Percentiles rank a stretch among this genome's conserved stretches.
phyloP scores from a whole-genome alignment of 2,888 invertebrate species.

The Plebejus anna region DNA sequence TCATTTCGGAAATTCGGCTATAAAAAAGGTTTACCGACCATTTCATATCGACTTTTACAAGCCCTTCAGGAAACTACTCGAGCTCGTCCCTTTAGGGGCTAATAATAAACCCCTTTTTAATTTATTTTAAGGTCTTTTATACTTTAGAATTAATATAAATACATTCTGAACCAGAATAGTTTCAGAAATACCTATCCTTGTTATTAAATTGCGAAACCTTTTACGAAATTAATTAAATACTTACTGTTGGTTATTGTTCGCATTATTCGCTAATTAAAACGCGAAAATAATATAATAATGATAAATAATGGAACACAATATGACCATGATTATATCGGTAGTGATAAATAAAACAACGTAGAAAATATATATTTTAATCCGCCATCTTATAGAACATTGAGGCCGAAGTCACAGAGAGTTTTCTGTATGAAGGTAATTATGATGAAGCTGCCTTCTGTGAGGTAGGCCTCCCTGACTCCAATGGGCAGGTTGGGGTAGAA shows the following conservation, averaged over 20 bases:
- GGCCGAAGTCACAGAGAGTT: constrained; percentile 47
- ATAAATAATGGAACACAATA: background rate
- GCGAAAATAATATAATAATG: background rate
- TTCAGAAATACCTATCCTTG: background rate
- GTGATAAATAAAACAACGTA: background rate
- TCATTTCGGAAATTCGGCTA: constrained; percentile 8
- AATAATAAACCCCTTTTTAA: constrained; percentile 16
- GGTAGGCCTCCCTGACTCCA: constrained; percentile 41
- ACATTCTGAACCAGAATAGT: background rate
- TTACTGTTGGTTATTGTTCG: background rate
- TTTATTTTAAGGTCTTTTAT: background rate
- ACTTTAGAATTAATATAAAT: background rate
- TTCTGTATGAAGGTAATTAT: constrained; percentile 43
- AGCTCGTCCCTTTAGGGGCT: background rate
- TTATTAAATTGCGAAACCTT: background rate
- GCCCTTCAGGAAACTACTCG: background rate
- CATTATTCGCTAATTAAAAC: background rate
- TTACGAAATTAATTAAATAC: background rate
- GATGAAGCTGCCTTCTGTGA: constrained; percentile 40
- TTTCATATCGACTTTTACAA: constrained; percentile 14
- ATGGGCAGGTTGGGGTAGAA: constrained; percentile 34
- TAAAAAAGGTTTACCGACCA: constrained; percentile 16
- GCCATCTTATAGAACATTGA: constrained; percentile 36
- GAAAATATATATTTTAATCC: background rate
- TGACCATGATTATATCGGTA: background rate